Conservation (phyloP, 1,140 invertebrate species). For the Panagrolaimus sp. region DNA sequence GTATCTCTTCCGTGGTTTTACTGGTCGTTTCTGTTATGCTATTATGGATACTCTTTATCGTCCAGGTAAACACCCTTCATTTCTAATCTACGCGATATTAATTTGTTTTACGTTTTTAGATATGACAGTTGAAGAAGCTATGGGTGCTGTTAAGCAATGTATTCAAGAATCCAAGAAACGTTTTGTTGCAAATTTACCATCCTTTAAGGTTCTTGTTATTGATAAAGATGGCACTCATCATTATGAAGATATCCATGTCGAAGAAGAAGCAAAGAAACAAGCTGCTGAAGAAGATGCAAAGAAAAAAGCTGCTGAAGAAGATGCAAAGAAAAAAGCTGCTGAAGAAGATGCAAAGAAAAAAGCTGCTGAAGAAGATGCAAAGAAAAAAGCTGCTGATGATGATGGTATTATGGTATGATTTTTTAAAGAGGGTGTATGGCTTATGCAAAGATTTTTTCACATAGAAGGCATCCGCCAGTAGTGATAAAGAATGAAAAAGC, state of each 20-base stretch:
- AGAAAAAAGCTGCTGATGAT: too few relatives aligned
- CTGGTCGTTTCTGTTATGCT: conserved; percentile 80
- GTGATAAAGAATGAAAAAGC: too few relatives aligned
- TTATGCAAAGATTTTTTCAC: too few relatives aligned
- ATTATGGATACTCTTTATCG: conserved; percentile 88
- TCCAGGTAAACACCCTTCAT: conserved; percentile 63
- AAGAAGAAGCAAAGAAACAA: too few relatives aligned
- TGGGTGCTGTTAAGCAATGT: conserved; percentile 78
- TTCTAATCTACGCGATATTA: neutral
- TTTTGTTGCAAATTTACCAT: conserved; percentile 81
- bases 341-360: too few relatives aligned
- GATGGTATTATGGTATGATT: too few relatives aligned
- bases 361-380: too few relatives aligned
- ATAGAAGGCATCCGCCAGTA: too few relatives aligned
- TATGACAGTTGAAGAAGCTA: conserved; percentile 74
- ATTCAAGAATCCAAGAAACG: conserved; percentile 69
- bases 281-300: too few relatives aligned
- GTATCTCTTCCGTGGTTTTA: conserved; percentile 90
- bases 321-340: too few relatives aligned
- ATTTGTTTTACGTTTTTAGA: conserved; percentile 63
- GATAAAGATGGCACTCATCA: conserved; percentile 76
- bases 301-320: too few relatives aligned
- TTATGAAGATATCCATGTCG: conserved; percentile 62
- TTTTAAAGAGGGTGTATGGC: too few relatives aligned
- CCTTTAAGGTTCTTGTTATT: conserved; percentile 80